Evolutionary conservation across 2,797 vertebrate genomes (phyloP).

Genomic region (Tragopan temminckii): DNA sequence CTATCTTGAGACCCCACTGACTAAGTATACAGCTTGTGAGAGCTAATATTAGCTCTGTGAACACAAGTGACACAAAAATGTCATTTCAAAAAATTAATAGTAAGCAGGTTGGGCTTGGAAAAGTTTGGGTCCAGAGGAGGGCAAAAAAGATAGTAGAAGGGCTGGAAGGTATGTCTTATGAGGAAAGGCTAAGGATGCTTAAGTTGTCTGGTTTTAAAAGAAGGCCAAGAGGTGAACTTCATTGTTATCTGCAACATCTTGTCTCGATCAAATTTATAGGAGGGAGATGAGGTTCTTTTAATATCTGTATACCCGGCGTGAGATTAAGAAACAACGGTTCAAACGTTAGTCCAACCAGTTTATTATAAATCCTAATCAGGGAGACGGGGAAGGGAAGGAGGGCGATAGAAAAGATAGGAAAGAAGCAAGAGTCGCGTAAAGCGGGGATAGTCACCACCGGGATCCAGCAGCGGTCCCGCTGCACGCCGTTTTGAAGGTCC

Average conservation of each 20-base stretch:
- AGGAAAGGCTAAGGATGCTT: not conserved
- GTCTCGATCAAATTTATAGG: too few relatives aligned
- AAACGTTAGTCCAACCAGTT: too few relatives aligned
- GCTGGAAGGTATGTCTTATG: not conserved
- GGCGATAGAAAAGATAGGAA: too few relatives aligned
- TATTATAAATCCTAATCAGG: too few relatives aligned
- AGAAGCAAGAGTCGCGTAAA: too few relatives aligned
- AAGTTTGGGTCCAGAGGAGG: not conserved
- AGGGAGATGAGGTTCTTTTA: too few relatives aligned
- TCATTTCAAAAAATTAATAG: not conserved
- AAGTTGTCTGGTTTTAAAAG: not conserved
- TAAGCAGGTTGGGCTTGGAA: not conserved
- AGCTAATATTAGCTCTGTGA: not conserved
- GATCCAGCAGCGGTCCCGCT: too few relatives aligned
- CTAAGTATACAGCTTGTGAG: not conserved
- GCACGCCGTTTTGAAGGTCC: too few relatives aligned
- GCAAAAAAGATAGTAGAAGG: not conserved
- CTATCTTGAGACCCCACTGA: not conserved
- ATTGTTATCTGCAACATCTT: not conserved
- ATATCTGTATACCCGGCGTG: too few relatives aligned
- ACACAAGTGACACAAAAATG: not conserved
- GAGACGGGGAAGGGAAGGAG: too few relatives aligned
- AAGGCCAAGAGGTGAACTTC: not conserved
- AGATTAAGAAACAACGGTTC: too few relatives aligned
- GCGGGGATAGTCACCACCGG: too few relatives aligned